phyloP scores from a whole-genome alignment of 2,797 vertebrate species.

The Dromococcyx pavoninus region DNA sequence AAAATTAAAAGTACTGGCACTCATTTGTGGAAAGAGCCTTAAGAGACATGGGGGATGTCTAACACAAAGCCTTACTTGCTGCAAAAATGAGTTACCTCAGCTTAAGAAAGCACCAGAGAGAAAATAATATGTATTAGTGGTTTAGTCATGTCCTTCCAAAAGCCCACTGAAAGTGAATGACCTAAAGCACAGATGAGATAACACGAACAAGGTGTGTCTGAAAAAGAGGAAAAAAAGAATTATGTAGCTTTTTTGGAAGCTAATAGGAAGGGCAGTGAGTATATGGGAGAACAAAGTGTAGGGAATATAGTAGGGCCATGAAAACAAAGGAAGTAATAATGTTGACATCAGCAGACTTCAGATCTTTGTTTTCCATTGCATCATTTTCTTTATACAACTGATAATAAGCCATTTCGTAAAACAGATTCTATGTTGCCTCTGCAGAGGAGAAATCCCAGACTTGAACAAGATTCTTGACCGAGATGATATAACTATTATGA shows the following conservation, averaged over 20 bases:
- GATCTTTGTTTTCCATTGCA: not conserved
- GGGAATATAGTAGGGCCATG: not conserved
- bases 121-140: not conserved
- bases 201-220: not conserved
- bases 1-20: not conserved
- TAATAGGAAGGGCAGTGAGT: not conserved
- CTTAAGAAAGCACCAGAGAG: not conserved
- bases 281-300: not conserved
- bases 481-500: constrained; percentile 95
- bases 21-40: not conserved
- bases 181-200: not conserved
- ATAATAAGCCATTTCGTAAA: not conserved
- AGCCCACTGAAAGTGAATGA: not conserved
- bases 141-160: not conserved
- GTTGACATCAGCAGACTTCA: not conserved
- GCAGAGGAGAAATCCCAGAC: constrained; percentile 93
- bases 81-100: not conserved
- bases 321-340: not conserved
- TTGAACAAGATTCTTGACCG: constrained; percentile 91
- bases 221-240: not conserved
- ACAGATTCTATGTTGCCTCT: constrained; percentile 37
- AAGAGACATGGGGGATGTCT: not conserved
- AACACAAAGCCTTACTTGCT: not conserved
- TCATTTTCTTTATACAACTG: not conserved
- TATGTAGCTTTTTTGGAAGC: not conserved